Percentiles rank a stretch among this genome's conserved stretches.
Conservation (phyloP, 2,888 invertebrate species). For the Drosophila buzzatii region DNA sequence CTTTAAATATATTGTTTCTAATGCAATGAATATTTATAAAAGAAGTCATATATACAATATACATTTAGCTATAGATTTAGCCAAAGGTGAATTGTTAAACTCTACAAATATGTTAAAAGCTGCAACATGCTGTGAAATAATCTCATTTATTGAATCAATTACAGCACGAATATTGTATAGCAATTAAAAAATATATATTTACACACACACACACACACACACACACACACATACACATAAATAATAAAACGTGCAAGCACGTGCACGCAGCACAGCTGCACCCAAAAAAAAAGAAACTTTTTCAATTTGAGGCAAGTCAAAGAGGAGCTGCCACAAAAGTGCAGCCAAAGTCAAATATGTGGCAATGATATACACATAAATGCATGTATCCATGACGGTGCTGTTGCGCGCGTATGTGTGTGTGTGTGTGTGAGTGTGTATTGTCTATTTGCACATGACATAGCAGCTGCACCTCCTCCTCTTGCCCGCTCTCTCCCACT, state of each 20-base stretch:
- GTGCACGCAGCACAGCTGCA: background rate
- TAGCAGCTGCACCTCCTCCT: background rate
- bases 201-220: background rate
- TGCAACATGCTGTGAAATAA: background rate
- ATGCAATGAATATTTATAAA: too few relatives aligned
- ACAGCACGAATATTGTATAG: background rate
- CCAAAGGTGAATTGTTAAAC: too few relatives aligned
- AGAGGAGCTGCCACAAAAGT: constrained; percentile 33
- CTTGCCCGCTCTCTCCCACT: background rate
- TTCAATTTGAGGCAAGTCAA: constrained; percentile 57
- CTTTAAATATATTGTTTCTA: too few relatives aligned
- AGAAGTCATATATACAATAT: too few relatives aligned
- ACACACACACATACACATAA: too few relatives aligned
- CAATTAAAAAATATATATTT: background rate
- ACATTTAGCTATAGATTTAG: too few relatives aligned
- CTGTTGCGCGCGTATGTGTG: constrained; percentile 10
- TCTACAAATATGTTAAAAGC: background rate
- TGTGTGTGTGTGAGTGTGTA: constrained; percentile 11
- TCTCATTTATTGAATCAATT: background rate
- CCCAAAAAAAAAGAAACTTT: constrained; percentile 42
- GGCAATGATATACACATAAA: constrained; percentile 56
- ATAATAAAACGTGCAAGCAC: background rate
- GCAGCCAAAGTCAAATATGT: constrained; percentile 66
- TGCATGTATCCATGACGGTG: constrained; percentile 34
- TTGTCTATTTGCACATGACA: constrained; percentile 57